Evolutionary conservation across 2,888 invertebrate species (phyloP), one percentile per base, ranked within the genome.

Genomic region (Metacarcinus magister): DNA sequence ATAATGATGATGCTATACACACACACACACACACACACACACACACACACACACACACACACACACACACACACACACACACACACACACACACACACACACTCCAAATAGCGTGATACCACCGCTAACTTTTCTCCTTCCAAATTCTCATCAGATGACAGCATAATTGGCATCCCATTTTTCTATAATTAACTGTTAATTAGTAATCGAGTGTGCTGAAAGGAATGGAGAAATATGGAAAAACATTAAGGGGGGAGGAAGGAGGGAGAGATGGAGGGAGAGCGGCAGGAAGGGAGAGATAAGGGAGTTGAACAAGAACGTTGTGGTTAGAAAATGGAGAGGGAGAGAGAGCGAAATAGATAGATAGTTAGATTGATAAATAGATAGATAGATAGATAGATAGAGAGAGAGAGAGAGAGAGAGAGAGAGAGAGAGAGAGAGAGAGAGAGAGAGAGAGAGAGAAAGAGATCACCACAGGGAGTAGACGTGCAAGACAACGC

Each of bases 71-170:
- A 90, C 90, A 90, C 90, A 90, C 90, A 90, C 90, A 46, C 91
- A 91, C 91, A 91, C 91, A 91, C 91, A 91, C 91, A 91, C 46
- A 46, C 91, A 91, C 91, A 91, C 91, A 91, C 91, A 91, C 91
- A 91, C 48, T 13, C 44, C 8, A 44, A 91, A 44, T 46, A 46
- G 91, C 46, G 91, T 44, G 91, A 39, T 91, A 44, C n/a, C 46
- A 48, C 10, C n/a, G 28, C 91, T 91, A 28, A 28, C 46, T 48
- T 44, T 48, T 48, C 46, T n/a, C n/a, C 46, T 46, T 48, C 92
- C 92, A 54, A 48, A 48, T 19, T 32, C n/a, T 39, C 92, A 16
- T 60, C 92, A 54, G 92, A 92, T 32, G 60, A 48, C 93, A 43
- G 19, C 39, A 39, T 93, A 93, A 93, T 67, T 93, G 67, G 93